Evolutionary conservation across 2,888 invertebrate species (phyloP), one percentile per base, ranked within the genome.

Genomic region (Galerucella calmariensis): DNA sequence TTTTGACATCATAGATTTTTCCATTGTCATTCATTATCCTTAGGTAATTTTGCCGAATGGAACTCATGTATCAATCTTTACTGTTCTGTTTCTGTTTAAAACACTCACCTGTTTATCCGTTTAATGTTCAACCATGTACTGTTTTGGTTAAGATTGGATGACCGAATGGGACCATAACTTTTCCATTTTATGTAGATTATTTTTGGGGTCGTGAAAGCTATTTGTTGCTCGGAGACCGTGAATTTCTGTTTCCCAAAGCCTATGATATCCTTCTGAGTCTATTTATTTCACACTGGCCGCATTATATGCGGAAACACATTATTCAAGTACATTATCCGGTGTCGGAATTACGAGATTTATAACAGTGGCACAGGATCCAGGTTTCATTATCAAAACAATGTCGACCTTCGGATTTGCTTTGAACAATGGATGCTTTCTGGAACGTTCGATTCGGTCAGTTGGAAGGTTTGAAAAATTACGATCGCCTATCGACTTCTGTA

Each of bases 341-440:
- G 73, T 72, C 74, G 69, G 71, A 71, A 72, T 76, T 74, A 35
- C 51, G 61, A 68, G 68, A 74, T 74, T 74, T 74, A 74, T 74
- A 70, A 65, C 70, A 56, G 53, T 70, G 12, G 63, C 63, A 63
- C 51, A 67, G 67, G 41, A 48, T 69, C 35, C 69, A 65, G 65
- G 65, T 65, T 70, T 56, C 65, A 70, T 70, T 70, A 70, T 53
- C 65, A 65, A 70, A 63, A 70, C 70, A 70, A 70, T 65, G 65
- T 65, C 51, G 65, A 65, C 62, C 69, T 69, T 63, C 20, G 69
- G 69, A 69, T 69, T 69, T 53, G 53, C 70, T 10, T 24, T 44
- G 63, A 70, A 70, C 70, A 70, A 70, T 70, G 70, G 48, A 51
- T 24, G 61, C 11, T 48, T 70, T 63, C 41, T 62, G 69, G 51